phyloP scores from a whole-genome alignment of 2,113 vertebrate genomes.

The Phylloscopus whistleri region DNA sequence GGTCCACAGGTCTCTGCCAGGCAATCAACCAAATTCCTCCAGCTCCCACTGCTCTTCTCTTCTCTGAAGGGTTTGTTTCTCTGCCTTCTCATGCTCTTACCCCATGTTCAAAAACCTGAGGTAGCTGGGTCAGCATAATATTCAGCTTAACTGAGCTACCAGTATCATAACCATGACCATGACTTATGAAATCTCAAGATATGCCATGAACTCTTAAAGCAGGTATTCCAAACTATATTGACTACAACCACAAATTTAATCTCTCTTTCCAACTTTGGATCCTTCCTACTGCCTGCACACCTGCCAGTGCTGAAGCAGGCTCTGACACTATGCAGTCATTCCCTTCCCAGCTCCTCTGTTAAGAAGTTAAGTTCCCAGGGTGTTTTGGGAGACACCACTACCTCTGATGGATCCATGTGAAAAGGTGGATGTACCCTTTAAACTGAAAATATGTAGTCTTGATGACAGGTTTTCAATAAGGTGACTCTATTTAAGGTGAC shows the following conservation, averaged over 20 bases:
- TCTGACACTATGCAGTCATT: background rate
- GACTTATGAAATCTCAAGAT: background rate
- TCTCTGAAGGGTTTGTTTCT: background rate
- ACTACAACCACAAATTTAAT: background rate
- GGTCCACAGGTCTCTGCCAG: background rate
- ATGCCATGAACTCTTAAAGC: background rate
- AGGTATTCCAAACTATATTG: background rate
- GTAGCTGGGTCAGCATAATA: background rate
- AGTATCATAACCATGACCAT: background rate
- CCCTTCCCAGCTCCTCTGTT: background rate
- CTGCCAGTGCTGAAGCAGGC: background rate
- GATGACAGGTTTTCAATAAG: background rate
- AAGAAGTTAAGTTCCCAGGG: fast-evolving
- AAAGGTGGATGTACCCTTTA: background rate
- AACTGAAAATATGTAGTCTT: background rate
- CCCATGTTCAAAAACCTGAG: background rate
- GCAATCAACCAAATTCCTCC: background rate
- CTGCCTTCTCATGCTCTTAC: background rate
- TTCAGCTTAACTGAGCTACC: background rate
- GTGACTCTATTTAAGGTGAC: background rate
- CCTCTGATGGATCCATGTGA: background rate
- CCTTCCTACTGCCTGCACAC: background rate
- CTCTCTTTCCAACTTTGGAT: background rate
- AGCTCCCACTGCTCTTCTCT: background rate
- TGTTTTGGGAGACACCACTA: background rate